phyloP scores from a whole-genome alignment of 2,888 invertebrate genomes.

The Hartigia nigra region DNA sequence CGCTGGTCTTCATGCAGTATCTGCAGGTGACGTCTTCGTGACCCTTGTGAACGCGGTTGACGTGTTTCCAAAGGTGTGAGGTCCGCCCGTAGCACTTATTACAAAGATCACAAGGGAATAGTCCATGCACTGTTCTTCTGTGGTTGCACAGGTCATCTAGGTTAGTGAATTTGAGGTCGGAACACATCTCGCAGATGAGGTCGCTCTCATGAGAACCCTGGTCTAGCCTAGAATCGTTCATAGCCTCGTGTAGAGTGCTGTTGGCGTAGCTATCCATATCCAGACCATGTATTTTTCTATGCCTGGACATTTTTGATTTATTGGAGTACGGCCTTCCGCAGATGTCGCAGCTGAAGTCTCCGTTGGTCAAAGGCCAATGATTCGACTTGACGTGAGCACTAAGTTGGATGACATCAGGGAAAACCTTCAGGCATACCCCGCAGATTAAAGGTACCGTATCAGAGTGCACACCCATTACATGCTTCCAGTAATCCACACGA shows the following conservation, averaged over 20 bases:
- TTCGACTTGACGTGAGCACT: constrained; percentile 63
- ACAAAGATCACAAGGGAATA: constrained; percentile 73
- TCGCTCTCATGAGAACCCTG: constrained; percentile 30
- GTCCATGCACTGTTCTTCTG: constrained; percentile 67
- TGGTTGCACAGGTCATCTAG: constrained; percentile 70
- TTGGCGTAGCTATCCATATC: constrained; percentile 40
- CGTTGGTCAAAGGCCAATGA: constrained; percentile 66
- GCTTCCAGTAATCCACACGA: constrained; percentile 68
- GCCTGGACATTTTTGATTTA: constrained; percentile 68
- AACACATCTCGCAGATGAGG: constrained; percentile 57
- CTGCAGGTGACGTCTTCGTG: constrained; percentile 72
- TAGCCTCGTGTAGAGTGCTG: constrained; percentile 35
- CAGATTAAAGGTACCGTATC: constrained; percentile 67
- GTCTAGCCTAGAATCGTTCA: constrained; percentile 22
- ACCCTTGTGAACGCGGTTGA: constrained; percentile 71
- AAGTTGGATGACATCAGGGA: constrained; percentile 63
- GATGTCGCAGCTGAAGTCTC: constrained; percentile 67
- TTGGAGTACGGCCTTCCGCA: constrained; percentile 68
- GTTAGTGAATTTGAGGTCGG: constrained; percentile 61
- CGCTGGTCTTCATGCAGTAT: constrained; percentile 71
- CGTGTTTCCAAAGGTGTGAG: constrained; percentile 74
- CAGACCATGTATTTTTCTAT: constrained; percentile 66
- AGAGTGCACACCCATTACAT: constrained; percentile 68
- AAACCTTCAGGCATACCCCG: constrained; percentile 68
- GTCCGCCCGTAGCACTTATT: constrained; percentile 72